Conservation (phyloP, 2,113 vertebrate species). For the Rallus limicola region DNA sequence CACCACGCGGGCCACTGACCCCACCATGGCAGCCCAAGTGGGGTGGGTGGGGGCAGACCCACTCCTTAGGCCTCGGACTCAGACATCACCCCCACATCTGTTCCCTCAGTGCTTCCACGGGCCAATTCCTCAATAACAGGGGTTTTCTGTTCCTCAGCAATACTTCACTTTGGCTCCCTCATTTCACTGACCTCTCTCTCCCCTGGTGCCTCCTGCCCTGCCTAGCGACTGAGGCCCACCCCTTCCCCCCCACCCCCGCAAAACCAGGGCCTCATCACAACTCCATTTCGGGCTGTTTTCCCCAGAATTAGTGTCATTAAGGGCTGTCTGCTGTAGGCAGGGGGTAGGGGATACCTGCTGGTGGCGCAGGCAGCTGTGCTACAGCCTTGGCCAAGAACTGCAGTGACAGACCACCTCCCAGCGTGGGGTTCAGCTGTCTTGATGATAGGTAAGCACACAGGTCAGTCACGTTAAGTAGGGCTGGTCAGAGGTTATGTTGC, state of each 20-base stretch:
- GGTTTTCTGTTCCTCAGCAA: not conserved
- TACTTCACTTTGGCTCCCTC: not conserved
- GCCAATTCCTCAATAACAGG: not conserved
- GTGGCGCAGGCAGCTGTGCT: not conserved
- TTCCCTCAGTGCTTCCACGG: fast-evolving
- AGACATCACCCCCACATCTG: fast-evolving
- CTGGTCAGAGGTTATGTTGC: not conserved
- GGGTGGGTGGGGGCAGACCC: fast-evolving
- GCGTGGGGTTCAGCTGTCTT: fast-evolving
- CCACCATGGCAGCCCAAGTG: not conserved
- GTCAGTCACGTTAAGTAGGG: not conserved
- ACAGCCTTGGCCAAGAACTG: not conserved
- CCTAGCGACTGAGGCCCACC: not conserved
- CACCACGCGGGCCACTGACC: not conserved
- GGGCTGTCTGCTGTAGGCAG: fast-evolving
- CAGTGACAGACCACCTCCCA: not conserved
- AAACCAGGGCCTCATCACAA: not conserved
- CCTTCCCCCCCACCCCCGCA: fast-evolving
- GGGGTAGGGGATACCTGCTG: fast-evolving
- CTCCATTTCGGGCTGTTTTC: not conserved
- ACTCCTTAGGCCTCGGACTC: fast-evolving
- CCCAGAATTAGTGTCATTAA: not conserved
- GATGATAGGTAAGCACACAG: fast-evolving
- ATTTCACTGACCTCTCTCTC: not conserved
- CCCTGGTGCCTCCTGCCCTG: not conserved